Base-by-base conservation (phyloP, 2,113 vertebrate genomes). In the Sapajus apella region DNA sequence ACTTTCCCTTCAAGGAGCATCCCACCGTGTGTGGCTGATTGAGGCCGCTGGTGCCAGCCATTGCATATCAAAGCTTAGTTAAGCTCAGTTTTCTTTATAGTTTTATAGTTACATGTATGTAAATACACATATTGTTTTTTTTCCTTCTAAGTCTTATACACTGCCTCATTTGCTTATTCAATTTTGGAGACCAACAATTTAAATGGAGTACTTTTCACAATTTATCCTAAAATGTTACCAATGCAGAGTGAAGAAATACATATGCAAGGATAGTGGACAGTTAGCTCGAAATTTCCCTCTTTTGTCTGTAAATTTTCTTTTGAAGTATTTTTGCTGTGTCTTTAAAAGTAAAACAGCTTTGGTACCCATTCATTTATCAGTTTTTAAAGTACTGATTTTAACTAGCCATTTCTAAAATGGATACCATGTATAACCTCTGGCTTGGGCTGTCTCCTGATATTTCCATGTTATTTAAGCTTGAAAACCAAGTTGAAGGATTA, bases 21-120 rank as follows among this genome's bases (percentile, higher is more conserved):
- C 2, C 2, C 3, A 0, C 12, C 35, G 8, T 32, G 1, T 11
- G 10, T 76, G 11, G 27, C n/a, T 20, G 9, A 76, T 1, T 6
- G 9, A 43, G 27, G 50, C 7, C 13, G 1, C 25, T 47, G 9
- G 11, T 37, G 23, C 21, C 45, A 27, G 13, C 21, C 37, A 13
- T 0, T n/a, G 12, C 14, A 14, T 30, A 55, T 11, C 7, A 52
- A 58, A 61, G 25, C 5, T 43, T 47, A 45, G 70, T 55, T 73
- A 56, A n/a, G 17, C 32, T 73, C 79, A 18, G 43, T 47, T 75
- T 93, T 80, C 55, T 88, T 55, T 81, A 7, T 58, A 30, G 52
- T 45, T 88, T 47, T 81, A 7, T 58, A 30, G 45, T 52, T 40
- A 37, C 27, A 35, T 70, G 0, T 47, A 37, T 70, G 16, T 47